Percentiles rank a stretch among this genome's conserved stretches.
Conservation (phyloP, 2,113 vertebrate genomes). For the Brevimyrus niger region DNA sequence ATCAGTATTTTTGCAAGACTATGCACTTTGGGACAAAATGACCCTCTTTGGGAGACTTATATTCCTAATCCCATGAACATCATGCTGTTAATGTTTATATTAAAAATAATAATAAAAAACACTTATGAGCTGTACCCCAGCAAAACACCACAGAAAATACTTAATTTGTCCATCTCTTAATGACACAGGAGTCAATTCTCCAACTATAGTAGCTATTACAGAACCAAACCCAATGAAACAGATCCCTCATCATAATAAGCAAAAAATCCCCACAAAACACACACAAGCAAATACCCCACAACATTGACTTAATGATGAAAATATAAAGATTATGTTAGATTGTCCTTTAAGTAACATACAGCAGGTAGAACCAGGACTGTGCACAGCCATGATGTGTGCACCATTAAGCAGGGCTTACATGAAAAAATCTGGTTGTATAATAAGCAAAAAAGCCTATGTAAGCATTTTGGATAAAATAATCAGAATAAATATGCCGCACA, state of each 20-base stretch:
- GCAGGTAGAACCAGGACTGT: neutral
- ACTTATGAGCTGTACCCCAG: neutral
- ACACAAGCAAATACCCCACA: neutral
- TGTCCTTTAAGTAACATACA: neutral
- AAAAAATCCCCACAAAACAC: neutral
- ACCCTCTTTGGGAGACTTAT: neutral
- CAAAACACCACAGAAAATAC: neutral
- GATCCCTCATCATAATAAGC: neutral
- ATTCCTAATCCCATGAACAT: neutral
- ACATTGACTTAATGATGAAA: neutral
- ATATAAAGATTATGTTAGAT: neutral
- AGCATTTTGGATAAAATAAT: neutral
- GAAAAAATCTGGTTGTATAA: neutral
- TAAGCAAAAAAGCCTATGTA: neutral
- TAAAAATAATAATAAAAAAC: neutral
- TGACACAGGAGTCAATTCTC: neutral
- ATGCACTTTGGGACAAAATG: neutral
- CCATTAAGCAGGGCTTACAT: neutral
- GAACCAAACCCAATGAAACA: neutral
- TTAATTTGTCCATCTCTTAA: neutral
- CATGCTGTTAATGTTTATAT: neutral
- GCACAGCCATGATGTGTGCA: neutral
- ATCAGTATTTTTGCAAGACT: neutral
- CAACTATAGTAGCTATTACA: neutral
- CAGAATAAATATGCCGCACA: neutral